Evolutionary conservation across 2,113 vertebrate genomes (phyloP), one percentile per base, ranked within the genome.

Genomic region (Globicephala melas): DNA sequence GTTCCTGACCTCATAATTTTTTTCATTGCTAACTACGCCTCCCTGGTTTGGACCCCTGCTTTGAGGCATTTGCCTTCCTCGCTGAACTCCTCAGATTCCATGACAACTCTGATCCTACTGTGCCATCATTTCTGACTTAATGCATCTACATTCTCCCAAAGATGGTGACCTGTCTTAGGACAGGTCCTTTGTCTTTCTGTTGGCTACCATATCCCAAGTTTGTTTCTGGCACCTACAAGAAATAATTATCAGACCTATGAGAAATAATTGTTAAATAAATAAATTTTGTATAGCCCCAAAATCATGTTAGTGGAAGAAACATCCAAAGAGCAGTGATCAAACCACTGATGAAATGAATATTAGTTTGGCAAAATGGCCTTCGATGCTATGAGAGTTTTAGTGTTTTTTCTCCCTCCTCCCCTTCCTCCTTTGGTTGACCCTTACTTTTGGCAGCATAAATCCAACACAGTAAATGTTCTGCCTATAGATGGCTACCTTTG

Each of bases 251-350:
- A 53, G 53, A 81, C 11, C 53, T 58, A 67, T 0, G 10, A 71
- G 33, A 91, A 93, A 85, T 68, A 85, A 28, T 79, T 85, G 28
- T 77, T 68, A 92, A 53, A 81, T 81, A 81, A 85, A 60, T 89
- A 13, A 60, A 74, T 36, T 84, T 68, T 70, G 74, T 67, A 10
- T 55, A 62, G 38, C 21, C 9, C 41, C 10, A 70, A 58, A 94
- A 67, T 44, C 14, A 12, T 55, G 18, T 21, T 14, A 67, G 41
- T 79, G 9, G 38, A 85, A 18, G 23, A 68, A 21, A 11, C 10
- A 21, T 9, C 50, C 60, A 91, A 89, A 44, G 31, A 94, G 18
- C 31, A 79, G 3, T n/a, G 15, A 73, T 18, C 20, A 63, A 47
- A 44, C 2, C 2, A 31, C 38, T 41, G 60, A 73, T 25, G 28